Evolutionary conservation across 2,113 vertebrate genomes (phyloP).

Genomic region (Micromys minutus): DNA sequence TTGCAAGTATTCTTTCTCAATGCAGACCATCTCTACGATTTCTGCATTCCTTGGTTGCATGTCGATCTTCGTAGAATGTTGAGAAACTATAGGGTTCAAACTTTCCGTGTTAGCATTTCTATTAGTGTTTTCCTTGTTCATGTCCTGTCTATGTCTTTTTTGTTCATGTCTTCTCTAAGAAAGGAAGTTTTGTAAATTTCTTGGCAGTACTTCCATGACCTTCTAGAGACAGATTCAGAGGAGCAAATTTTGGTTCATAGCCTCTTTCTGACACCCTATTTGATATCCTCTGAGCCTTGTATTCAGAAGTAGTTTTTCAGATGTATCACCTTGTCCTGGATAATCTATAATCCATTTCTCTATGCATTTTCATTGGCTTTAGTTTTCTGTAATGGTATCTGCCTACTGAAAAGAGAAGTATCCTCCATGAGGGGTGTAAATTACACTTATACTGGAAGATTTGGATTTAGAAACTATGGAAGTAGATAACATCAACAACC

Average conservation of each 20-base stretch:
- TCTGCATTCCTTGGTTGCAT: neutral
- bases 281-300: neutral
- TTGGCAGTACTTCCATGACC: neutral
- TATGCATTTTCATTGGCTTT: neutral
- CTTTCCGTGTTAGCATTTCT: neutral
- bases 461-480: neutral
- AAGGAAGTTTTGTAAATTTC: no score
- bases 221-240: neutral
- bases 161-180: neutral
- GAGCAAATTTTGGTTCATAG: neutral
- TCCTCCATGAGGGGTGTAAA: neutral
- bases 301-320: neutral
- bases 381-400: neutral
- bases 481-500: neutral
- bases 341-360: neutral
- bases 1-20: neutral
- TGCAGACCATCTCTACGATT: neutral
- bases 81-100: neutral
- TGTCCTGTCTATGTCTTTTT: neutral
- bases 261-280: neutral
- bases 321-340: neutral
- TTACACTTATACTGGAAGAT: neutral
- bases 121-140: neutral
- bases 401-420: neutral
- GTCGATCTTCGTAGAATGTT: neutral